Evolutionary conservation across 1,140 invertebrate species (phyloP), one percentile per base, ranked within the genome.

Genomic region (Philopotamus ludificatus): DNA sequence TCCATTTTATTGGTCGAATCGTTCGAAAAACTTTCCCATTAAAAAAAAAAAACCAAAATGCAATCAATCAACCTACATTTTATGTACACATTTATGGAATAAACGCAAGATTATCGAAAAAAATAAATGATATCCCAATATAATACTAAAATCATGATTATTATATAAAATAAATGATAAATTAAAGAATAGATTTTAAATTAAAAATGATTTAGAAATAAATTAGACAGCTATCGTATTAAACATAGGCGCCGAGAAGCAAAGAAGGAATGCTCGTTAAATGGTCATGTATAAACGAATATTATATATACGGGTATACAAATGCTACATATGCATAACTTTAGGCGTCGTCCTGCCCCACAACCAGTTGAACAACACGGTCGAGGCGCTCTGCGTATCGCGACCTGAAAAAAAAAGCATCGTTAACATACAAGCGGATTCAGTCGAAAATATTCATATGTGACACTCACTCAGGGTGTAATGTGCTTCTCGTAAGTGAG

Each of bases 321-420:
- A 39, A 39, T 62, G 22, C 63, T 68, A 70, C 69, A 70, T 70
- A 42, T 81, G 76, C 15, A 81, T 77, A 50, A 81, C 77, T 74
- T 80, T 81, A n/a, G 79, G 79, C 15, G 79, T 81, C 66, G 78
- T 81, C 74, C 84, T 86, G 61, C 89, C 89, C 84, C 88, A 86
- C 51, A 91, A 76, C 89, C 89, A 91, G 75, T 91, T 89, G 69
- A 90, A 76, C 16, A 91, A 80, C 55, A 89, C 87, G 68, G 86
- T 89, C 55, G 88, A 87, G 45, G 89, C 87, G 73, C 87, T 89
- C 75, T 89, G 88, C 16, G 85, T 84, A 73, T 89, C 83, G 71
- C 88, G 87, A 74, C 87, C 88, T 90, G 77, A 62, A 82, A 84
- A 71, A 67, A 68, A 74, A 74, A 72, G 21, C 9, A 15, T 12